Evolutionary conservation across 2,888 invertebrate species (phyloP), one percentile per base, ranked within the genome.

Genomic region (Gerris lacustris): DNA sequence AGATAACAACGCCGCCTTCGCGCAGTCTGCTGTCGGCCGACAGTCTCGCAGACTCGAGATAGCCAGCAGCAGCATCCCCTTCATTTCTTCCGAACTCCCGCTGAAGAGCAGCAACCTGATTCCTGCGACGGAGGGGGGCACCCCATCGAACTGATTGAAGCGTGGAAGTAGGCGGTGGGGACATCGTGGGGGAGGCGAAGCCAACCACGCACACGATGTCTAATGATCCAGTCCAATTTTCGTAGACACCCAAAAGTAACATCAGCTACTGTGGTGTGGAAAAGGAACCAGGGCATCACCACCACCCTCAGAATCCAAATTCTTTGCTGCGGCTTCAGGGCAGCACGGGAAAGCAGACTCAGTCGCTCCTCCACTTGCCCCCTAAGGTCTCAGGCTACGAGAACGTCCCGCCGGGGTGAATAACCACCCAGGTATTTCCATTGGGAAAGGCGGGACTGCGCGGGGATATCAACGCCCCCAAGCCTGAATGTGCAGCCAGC

Each of bases 311-410:
- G 73, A 0, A 80, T 73, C 67, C 78, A 76, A 7, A 81, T 69
- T 74, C 80, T 76, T 72, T 81, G 81, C 70, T 79, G 79, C 6
- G 80, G 81, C 73, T 81, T 81, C 7, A 81, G 75, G 0, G 80
- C 79, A 0, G 79, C 78, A 67, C 74, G 73, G 17, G 75, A 73
- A 64, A 79, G 75, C 67, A 78, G 76, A 0, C 72, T 45, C 6
- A 80, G 71, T 47, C 75, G 76, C 2, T 31, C 31, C 31, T 31
- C 31, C 31, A 71, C 71, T 77, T 77, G 73, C 75, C 78, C 74
- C 15, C 43, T 7, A 5, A 75, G 76, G 11, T 18, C 9, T 15
- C 31, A n/a, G 9, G 11, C 66, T 45, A n/a, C n/a, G n/a, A n/a
- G n/a, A n/a, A 5, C 45, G 11, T 76, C 78, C 80, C 74, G 75